Percentiles rank a stretch among this genome's conserved stretches.
phyloP scores from a whole-genome alignment of 23 tunicate genomes.

The Halocynthia roretzi region DNA sequence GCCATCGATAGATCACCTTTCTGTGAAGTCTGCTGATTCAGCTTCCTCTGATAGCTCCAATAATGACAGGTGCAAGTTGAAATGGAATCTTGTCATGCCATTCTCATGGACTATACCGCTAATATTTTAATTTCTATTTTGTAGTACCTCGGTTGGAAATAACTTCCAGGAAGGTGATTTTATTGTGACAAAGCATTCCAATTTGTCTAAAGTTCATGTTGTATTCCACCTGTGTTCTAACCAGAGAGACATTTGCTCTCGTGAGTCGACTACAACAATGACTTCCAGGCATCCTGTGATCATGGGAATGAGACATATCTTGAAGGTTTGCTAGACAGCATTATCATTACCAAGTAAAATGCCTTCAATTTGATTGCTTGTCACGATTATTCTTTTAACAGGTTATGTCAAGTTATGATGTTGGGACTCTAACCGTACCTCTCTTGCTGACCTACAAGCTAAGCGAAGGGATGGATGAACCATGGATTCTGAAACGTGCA shows the following conservation, averaged over 20 bases:
- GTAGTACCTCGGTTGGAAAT: background rate
- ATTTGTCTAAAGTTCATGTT: slow-evolving; percentile 84
- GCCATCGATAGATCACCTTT: slow-evolving; percentile 2
- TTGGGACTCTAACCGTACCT: slow-evolving; percentile 60
- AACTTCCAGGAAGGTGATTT: slow-evolving; percentile 67
- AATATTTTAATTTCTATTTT: background rate
- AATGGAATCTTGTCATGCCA: background rate
- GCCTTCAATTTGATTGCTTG: background rate
- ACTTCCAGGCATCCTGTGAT: slow-evolving; percentile 90
- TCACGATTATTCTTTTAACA: slow-evolving; percentile 1
- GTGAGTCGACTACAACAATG: slow-evolving; percentile 43
- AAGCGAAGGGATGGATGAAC: slow-evolving; percentile 72
- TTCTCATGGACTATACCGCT: background rate
- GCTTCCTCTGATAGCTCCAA: slow-evolving; percentile 1
- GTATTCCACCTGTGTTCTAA: slow-evolving; percentile 84
- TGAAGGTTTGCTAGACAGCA: slow-evolving; percentile 41
- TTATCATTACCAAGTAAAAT: background rate
- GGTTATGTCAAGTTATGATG: slow-evolving; percentile 77
- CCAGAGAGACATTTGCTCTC: slow-evolving; percentile 33
- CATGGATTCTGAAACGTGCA: slow-evolving; percentile 93
- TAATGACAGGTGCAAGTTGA: background rate
- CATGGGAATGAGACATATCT: slow-evolving; percentile 48
- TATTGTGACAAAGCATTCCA: slow-evolving; percentile 89
- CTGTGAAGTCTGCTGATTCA: slow-evolving; percentile 8
- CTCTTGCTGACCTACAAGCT: slow-evolving; percentile 70